A percentile compares a stretch with the other conserved stretches of the same genome.
phyloP scores from a whole-genome alignment of 2,797 vertebrate genomes.

The Zenarchopterus dispar region DNA sequence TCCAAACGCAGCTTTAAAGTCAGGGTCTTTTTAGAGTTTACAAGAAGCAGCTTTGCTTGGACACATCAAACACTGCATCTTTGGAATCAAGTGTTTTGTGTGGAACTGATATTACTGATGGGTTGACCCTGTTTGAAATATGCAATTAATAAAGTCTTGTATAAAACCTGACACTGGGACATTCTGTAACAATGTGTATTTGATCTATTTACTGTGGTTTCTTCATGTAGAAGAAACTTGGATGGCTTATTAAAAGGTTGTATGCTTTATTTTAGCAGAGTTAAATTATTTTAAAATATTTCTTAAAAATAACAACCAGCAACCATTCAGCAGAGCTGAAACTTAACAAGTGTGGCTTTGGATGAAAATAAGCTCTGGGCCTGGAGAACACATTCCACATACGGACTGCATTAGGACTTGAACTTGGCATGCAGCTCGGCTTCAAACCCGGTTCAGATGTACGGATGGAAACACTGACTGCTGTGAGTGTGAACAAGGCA shows the following conservation, averaged over 20 bases:
- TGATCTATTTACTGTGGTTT: too few relatives aligned
- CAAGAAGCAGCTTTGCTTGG: slow-evolving; percentile 42
- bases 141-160: slow-evolving; percentile 83
- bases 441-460: slow-evolving; percentile 41
- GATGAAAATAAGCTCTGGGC: slow-evolving; percentile 62
- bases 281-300: too few relatives aligned
- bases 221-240: too few relatives aligned
- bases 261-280: too few relatives aligned
- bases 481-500: neutral
- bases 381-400: slow-evolving; percentile 81
- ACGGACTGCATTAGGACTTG: slow-evolving; percentile 74
- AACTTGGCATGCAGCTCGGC: slow-evolving; percentile 44
- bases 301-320: slow-evolving; percentile 18
- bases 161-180: slow-evolving; percentile 40
- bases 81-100: slow-evolving; percentile 47
- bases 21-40: slow-evolving; percentile 41
- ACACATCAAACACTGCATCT: slow-evolving; percentile 23
- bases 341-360: slow-evolving; percentile 58
- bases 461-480: slow-evolving; percentile 8
- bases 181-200: neutral
- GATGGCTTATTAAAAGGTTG: too few relatives aligned
- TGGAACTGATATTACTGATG: slow-evolving; percentile 49
- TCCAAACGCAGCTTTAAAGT: slow-evolving; percentile 71
- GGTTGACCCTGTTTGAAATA: slow-evolving; percentile 73
- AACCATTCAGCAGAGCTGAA: slow-evolving; percentile 41